These are phyloP conservation scores for Psittacula derbiana DNA, from an alignment of 2,797 vertebrate genomes.

Conservation along the genomic window DNA sequence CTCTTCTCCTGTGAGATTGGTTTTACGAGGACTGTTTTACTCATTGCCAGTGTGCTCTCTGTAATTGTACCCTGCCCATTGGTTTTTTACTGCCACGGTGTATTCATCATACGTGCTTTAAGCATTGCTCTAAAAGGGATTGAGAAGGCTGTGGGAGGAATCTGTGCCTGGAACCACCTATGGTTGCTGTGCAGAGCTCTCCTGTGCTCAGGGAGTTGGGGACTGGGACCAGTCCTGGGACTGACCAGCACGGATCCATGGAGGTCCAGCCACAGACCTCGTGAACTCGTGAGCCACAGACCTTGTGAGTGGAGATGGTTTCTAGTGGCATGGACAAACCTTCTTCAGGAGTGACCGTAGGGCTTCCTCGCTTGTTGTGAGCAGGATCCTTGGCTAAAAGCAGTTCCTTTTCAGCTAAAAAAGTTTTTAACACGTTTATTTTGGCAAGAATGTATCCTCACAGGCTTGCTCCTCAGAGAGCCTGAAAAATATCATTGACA, in stretches of 20 bases:
- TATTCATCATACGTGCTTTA: background rate
- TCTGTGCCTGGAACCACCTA: fast-evolving
- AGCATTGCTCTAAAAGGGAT: background rate
- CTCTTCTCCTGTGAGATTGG: background rate
- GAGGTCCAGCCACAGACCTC: background rate
- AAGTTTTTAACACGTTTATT: background rate
- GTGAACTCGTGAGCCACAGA: fast-evolving
- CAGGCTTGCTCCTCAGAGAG: background rate
- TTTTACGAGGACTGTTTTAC: constrained; percentile 4
- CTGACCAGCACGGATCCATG: background rate
- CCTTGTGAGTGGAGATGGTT: fast-evolving
- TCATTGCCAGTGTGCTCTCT: background rate
- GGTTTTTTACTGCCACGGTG: background rate
- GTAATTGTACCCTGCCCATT: background rate
- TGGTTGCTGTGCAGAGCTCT: background rate
- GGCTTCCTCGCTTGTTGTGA: background rate
- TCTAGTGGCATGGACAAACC: background rate
- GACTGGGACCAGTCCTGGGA: background rate
- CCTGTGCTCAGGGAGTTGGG: background rate
- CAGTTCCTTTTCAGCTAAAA: background rate
- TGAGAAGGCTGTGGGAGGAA: background rate
- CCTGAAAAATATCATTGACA: background rate
- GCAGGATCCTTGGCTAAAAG: background rate
- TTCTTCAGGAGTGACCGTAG: background rate
- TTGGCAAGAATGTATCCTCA: background rate